These are phyloP conservation scores for Rhopalosiphum nymphaeae DNA, from an alignment of 2,888 invertebrate genomes.

Conservation along the genomic window DNA sequence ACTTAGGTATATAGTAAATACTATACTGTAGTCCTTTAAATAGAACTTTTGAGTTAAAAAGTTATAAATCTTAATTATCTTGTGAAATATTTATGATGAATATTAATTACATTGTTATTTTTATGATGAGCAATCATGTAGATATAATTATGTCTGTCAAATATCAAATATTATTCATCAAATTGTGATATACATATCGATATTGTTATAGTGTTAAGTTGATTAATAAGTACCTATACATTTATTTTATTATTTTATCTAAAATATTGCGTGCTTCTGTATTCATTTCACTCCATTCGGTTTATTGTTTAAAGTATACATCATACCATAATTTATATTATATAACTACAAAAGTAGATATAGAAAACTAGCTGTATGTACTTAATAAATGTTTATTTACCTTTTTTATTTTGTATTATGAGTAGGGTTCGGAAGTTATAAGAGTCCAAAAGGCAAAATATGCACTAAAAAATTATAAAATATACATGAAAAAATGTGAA, in stretches of 20 bases:
- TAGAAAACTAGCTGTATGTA: not conserved
- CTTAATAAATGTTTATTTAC: not conserved
- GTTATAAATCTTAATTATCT: not conserved
- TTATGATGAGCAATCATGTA: not conserved
- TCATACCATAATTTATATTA: not conserved
- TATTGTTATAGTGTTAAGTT: conserved; percentile 1
- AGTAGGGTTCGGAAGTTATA: too few relatives aligned
- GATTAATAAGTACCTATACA: not conserved
- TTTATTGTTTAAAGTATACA: not conserved
- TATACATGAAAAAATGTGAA: too few relatives aligned
- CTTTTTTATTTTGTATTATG: not conserved
- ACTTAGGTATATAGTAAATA: too few relatives aligned
- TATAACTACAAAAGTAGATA: not conserved
- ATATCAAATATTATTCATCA: not conserved
- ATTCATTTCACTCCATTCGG: not conserved
- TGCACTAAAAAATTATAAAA: too few relatives aligned
- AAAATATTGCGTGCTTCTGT: conserved; percentile 1
- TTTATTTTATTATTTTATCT: not conserved
- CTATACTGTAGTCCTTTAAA: not conserved
- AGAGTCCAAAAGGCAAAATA: too few relatives aligned
- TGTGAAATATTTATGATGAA: not conserved
- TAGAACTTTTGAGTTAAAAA: not conserved
- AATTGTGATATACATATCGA: not conserved
- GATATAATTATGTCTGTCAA: not conserved
- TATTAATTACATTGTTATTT: not conserved